Evolutionary conservation across 2,888 invertebrate genomes (phyloP), one percentile per base, ranked within the genome.

Genomic region (Notodonta dromedarius): DNA sequence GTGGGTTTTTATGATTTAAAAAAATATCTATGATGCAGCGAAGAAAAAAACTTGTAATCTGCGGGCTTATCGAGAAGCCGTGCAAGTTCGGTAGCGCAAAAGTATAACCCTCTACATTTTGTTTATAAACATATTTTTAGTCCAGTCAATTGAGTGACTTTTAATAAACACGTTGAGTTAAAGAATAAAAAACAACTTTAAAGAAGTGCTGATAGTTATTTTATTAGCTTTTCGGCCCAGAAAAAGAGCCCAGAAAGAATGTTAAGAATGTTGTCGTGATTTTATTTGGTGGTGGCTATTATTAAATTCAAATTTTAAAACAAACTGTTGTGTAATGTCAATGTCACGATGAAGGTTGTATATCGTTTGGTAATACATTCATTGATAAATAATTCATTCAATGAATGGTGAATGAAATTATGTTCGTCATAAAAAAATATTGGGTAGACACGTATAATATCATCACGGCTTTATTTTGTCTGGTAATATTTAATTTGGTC

Each of bases 371-470:
- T 69, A 65, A 67, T 65, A 69, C 60, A 69, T 56, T 65, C 60
- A 52, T 52, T 52, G 53, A 16, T 54, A 50, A 55, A 16, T 54
- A 50, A 51, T 39, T 48, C 60, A 73, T 71, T 71, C 66, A 65
- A 57, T 56, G 58, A 59, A 62, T 58, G 62, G 58, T 5, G 63
- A 68, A 70, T 71, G 67, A 65, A 65, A 59, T 65, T 65, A 70
- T 52, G 55, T 8, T 57, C 53, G 46, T 46, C 11, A 4, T 46
- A 5, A n/a, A 46, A 13, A 5, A 5, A n/a, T 4, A 46, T 46
- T 9, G 44, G 24, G 24, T 24, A 24, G 1, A 24, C 24, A 24
- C 24, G 24, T 24, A 24, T 24, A 24, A 24, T 24, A 2, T 24
- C 24, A 24, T 2, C 24, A 24, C 24, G 2, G 24, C 24, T 24